A percentile compares a stretch with the other conserved stretches of the same genome.
Conservation (phyloP, 2,797 vertebrate genomes). For the Diplodus puntazzo region DNA sequence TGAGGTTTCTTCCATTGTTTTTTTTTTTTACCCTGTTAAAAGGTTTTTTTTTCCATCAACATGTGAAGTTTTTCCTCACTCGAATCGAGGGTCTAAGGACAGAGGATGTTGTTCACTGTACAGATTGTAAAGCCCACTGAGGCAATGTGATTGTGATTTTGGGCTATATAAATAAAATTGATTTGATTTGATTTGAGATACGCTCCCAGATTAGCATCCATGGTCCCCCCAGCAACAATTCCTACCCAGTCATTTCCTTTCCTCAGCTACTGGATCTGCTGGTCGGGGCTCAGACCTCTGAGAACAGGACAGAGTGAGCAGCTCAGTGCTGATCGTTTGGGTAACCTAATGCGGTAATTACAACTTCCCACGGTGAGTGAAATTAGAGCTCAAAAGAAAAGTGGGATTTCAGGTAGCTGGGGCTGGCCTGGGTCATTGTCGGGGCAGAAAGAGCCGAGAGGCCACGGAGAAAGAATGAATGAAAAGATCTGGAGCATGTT, state of each 20-base stretch:
- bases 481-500: slow-evolving; percentile 36
- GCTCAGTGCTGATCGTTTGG: slow-evolving; percentile 51
- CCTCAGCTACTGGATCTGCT: slow-evolving; percentile 43
- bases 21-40: no score
- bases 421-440: slow-evolving; percentile 58
- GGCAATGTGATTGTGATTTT: no score
- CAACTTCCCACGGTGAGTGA: slow-evolving; percentile 79
- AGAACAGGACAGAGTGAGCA: slow-evolving; percentile 50
- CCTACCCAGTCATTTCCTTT: slow-evolving; percentile 45
- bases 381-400: slow-evolving; percentile 73
- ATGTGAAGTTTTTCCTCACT: no score
- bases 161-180: no score
- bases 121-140: no score
- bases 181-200: no score
- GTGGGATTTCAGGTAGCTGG: slow-evolving; percentile 68
- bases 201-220: slow-evolving; percentile 36
- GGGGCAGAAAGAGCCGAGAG: slow-evolving; percentile 52
- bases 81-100: no score
- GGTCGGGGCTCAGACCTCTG: slow-evolving; percentile 50
- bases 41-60: no score
- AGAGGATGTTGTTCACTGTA: no score
- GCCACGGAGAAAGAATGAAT: neutral
- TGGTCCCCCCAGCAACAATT: slow-evolving; percentile 9
- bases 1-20: no score
- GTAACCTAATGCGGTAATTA: slow-evolving; percentile 82